Evolutionary conservation across 2,113 vertebrate species (phyloP).

Genomic region (Alces alces): DNA sequence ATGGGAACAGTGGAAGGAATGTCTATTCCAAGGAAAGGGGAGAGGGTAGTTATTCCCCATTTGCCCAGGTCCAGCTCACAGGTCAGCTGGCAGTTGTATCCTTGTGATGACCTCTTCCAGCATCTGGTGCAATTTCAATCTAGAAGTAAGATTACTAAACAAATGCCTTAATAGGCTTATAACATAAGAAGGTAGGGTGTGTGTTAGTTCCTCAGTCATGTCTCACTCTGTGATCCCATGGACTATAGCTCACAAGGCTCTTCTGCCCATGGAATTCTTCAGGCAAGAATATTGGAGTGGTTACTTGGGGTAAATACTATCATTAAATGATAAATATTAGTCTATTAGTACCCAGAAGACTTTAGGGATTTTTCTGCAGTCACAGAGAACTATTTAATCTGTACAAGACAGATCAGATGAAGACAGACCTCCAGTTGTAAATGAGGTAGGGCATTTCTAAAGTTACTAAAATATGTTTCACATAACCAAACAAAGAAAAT

Average conservation of each 20-base stretch:
- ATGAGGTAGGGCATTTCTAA: background rate
- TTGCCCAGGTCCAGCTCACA: background rate
- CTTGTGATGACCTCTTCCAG: background rate
- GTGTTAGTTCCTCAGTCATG: background rate
- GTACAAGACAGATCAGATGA: background rate
- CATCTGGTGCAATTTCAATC: background rate
- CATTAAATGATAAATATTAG: background rate
- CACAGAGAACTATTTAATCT: background rate
- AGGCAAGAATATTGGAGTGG: background rate
- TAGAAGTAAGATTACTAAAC: background rate
- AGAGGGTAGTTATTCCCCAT: rapidly evolving
- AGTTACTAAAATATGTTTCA: background rate
- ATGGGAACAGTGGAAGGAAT: background rate
- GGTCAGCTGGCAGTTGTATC: background rate
- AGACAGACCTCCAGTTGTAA: background rate
- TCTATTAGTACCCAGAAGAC: background rate
- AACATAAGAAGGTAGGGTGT: background rate
- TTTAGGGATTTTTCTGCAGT: background rate
- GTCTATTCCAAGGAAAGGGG: background rate
- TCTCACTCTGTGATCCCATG: background rate
- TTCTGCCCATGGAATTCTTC: background rate
- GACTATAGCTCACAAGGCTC: background rate
- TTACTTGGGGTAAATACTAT: background rate
- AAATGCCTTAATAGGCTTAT: background rate
- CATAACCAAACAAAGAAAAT: background rate